Conservation (phyloP, 2,797 vertebrate species). For the Phoebastria nigripes region DNA sequence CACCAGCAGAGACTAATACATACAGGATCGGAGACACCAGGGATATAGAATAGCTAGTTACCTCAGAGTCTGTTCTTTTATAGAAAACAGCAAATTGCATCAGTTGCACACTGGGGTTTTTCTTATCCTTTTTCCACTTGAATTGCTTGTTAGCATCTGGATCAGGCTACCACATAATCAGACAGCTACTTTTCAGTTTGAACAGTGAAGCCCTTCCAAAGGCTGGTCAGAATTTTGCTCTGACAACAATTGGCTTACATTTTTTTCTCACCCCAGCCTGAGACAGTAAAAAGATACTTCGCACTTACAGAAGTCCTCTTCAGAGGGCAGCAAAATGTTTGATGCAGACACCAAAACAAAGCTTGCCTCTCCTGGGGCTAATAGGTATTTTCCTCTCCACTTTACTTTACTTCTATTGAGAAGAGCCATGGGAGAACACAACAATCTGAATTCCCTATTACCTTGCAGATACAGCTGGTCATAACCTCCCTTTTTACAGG, state of each 20-base stretch:
- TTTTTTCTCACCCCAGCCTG: neutral
- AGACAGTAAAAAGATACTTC: neutral
- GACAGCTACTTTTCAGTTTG: neutral
- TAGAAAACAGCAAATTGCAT: neutral
- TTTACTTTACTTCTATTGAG: neutral
- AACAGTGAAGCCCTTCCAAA: neutral
- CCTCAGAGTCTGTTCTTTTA: neutral
- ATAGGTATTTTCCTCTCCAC: neutral
- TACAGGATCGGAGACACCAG: neutral
- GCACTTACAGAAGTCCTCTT: neutral
- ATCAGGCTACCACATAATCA: neutral
- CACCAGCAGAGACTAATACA: neutral
- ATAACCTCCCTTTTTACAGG: neutral
- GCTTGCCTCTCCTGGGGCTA: neutral
- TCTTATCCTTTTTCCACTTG: neutral
- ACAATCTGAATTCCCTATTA: neutral
- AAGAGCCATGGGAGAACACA: neutral
- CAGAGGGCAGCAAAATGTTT: neutral
- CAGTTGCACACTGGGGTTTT: neutral
- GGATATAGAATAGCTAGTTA: neutral
- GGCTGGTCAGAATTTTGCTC: neutral
- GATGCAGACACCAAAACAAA: neutral
- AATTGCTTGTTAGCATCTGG: neutral
- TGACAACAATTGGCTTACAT: neutral
- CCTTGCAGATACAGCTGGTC: neutral